Evolutionary conservation across 2,888 invertebrate species (phyloP), one percentile per base, ranked within the genome.

Genomic region (Hesperia comma): DNA sequence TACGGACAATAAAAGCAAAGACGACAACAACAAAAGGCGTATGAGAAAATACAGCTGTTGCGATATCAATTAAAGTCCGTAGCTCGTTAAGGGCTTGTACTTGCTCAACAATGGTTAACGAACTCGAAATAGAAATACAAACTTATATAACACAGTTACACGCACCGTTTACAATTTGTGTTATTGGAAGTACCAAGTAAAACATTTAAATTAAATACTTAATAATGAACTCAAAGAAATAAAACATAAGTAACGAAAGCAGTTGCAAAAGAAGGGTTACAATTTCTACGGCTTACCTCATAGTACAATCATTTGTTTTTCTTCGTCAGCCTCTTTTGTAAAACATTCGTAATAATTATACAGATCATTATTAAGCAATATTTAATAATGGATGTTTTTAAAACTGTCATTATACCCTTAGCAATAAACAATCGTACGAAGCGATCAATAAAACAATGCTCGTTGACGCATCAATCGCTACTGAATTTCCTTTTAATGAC

Each of bases 11-110:
- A 79, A 82, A 82, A 77, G 76, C 78, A 82, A 77, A 75, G 69
- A 74, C 68, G 71, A 72, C 71, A 71, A 73, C 73, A 78, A 77
- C 78, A 79, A 79, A 63, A 76, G 72, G 70, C 63, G 72, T 72
- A 77, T 83, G 83, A 79, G 82, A 82, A 82, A 75, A 75, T 71
- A 61, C 70, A 70, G 67, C 79, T 83, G 77, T 80, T 83, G 77
- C 81, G 72, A 79, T 75, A 79, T 64, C 70, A 74, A 77, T 77
- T 74, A 70, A 70, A 72, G 46, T 41, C 67, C 60, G 57, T 67
- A 56, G 62, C 60, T 71, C 60, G 70, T 70, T 71, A 71, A 71
- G 69, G 67, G 70, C 62, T 71, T 49, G 67, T 67, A 61, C 67
- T 71, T 60, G 63, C 56, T 56, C 21, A 51, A 67, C 67, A 67